Conservation (phyloP, 1,140 invertebrate species). For the Nephotettix cincticeps region DNA sequence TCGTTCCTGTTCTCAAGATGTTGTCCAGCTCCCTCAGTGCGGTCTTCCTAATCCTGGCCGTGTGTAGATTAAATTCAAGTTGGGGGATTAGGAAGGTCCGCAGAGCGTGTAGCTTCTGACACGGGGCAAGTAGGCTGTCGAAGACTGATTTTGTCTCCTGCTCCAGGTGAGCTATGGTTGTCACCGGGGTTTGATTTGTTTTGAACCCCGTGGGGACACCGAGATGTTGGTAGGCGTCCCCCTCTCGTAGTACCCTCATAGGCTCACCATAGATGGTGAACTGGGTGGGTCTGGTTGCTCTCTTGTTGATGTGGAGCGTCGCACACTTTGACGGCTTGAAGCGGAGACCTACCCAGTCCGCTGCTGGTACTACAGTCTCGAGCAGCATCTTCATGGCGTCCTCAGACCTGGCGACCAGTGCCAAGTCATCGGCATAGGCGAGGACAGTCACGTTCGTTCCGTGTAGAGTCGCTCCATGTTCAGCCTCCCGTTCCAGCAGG, state of each 20-base stretch:
- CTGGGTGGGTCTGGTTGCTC: neutral
- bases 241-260: neutral
- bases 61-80: neutral
- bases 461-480: neutral
- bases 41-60: neutral
- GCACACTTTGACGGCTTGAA: too few species aligned
- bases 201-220: neutral
- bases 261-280: too few species aligned
- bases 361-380: neutral
- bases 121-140: neutral
- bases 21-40: neutral
- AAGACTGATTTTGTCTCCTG: neutral
- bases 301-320: neutral
- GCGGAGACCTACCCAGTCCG: neutral
- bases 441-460: too few species aligned
- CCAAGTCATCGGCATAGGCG: constrained; percentile 5
- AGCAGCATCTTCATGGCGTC: neutral
- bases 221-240: neutral
- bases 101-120: neutral
- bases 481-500: neutral
- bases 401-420: neutral
- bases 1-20: neutral
- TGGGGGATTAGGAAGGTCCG: too few species aligned
- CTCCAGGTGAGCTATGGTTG: neutral
- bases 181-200: neutral